Conservation (phyloP, 1,140 invertebrate species). For the Meloidogyne hapla region DNA sequence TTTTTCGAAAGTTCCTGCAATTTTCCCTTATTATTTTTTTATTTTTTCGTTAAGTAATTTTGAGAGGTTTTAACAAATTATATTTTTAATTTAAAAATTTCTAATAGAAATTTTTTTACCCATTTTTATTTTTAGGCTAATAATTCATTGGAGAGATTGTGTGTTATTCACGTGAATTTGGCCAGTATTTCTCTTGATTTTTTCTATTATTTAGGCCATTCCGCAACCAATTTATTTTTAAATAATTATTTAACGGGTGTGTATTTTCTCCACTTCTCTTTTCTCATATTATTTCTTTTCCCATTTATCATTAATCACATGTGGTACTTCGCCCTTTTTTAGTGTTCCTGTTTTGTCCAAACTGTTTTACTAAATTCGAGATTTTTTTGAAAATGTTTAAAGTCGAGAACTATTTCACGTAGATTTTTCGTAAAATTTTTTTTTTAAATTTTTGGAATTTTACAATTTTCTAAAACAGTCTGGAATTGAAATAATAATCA, state of each 20-base stretch:
- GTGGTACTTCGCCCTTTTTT: background rate
- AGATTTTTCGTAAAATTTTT: too few species aligned
- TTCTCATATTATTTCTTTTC: background rate
- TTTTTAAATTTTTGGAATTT: too few species aligned
- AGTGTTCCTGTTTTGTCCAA: background rate
- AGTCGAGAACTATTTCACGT: background rate
- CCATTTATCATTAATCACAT: background rate
- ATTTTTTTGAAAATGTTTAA: background rate
- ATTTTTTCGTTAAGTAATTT: too few species aligned
- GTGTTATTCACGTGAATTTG: background rate
- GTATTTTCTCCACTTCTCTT: background rate
- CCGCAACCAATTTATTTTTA: constrained; percentile 2
- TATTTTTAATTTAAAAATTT: background rate
- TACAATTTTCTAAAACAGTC: too few species aligned
- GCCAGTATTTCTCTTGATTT: background rate
- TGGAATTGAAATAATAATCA: too few species aligned
- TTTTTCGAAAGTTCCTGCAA: too few species aligned
- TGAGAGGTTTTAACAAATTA: too few species aligned
- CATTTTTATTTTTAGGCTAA: background rate
- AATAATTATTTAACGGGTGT: background rate
- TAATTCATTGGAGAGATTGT: background rate
- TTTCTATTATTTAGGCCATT: background rate
- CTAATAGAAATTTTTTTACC: background rate
- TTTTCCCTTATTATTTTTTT: too few species aligned
- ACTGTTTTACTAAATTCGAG: background rate